Percentiles rank a stretch among this genome's conserved stretches.
These are phyloP conservation scores for Epinephelus malabaricus DNA, from an alignment of 2,797 vertebrate species.

Conservation along the genomic window DNA sequence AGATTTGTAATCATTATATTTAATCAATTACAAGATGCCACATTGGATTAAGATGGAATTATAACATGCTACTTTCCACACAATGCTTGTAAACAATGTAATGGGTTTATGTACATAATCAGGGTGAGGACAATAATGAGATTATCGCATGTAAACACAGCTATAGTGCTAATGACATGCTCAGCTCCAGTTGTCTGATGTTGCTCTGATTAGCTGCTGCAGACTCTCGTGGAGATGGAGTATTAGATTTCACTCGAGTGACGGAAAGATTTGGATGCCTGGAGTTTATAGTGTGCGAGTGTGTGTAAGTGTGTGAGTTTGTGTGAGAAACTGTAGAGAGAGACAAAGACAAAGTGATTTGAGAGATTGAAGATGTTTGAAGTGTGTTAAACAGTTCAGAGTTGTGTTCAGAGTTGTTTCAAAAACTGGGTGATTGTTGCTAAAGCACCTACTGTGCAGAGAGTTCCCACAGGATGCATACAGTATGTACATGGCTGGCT, in stretches of 20 bases:
- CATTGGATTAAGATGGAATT: constrained; percentile 63
- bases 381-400: constrained; percentile 57
- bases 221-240: constrained; percentile 50
- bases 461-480: constrained; percentile 40
- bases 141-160: constrained; percentile 72
- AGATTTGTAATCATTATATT: constrained; percentile 46
- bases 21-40: constrained; percentile 57
- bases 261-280: constrained; percentile 38
- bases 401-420: constrained; percentile 6
- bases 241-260: constrained; percentile 64
- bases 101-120: constrained; percentile 70
- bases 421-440: constrained; percentile 48
- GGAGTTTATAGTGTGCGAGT: constrained; percentile 11
- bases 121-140: constrained; percentile 64
- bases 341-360: constrained; percentile 46
- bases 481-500: background rate
- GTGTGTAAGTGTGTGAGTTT: background rate
- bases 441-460: constrained; percentile 46
- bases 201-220: constrained; percentile 67
- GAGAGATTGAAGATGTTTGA: constrained; percentile 45
- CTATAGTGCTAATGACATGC: constrained; percentile 62
- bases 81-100: constrained; percentile 66
- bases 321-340: background rate
- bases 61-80: constrained; percentile 54
- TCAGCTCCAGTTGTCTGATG: constrained; percentile 58